Base-by-base conservation (phyloP, 2,888 invertebrate genomes). In the Agonum fuliginosum region DNA sequence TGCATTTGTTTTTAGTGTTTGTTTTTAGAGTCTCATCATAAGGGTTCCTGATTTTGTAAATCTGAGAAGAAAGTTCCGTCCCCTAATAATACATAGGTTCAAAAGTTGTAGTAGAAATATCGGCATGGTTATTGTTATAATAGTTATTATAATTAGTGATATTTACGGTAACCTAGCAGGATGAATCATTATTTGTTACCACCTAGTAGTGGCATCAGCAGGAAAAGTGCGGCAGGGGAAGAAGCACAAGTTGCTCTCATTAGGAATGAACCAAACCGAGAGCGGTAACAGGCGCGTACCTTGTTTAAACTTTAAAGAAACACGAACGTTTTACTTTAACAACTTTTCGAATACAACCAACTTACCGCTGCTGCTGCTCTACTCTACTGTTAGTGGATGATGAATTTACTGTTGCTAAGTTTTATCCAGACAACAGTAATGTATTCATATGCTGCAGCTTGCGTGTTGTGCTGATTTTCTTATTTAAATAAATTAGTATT, bases 251-350 rank as follows among this genome's bases (percentile, higher is more conserved):
- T 54, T 54, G 22, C 22, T 51, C 51, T 51, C 51, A 51, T 51
- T 51, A 51, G 22, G 51, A 51, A 51, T 22, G 51, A 46, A 19
- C 46, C 46, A 17, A 19, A 14, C 46, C 46, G 46, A 19, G 17
- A 46, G 19, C 37, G 46, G 46, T 46, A 46, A 46, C 46, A 51
- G 22, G 51, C 58, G 27, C 14, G 58, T 62, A 62, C 58, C 58
- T 34, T 62, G 58, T 62, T 62, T 62, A 62, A 62, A 62, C 58
- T 62, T 62, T 62, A 62, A 62, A 62, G 30, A 62, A 62, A 62
- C 30, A 62, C 58, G 27, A 62, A 62, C 58, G 30, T 62, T 62
- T 62, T 62, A 62, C 58, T 62, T 34, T 62, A 62, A 62, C 58
- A 62, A 62, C 58, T 62, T 62, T 62, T 17, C 17, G 58, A 62